Evolutionary conservation across 2,797 vertebrate species (phyloP).

Genomic region (Rhabdophis nuchalis): DNA sequence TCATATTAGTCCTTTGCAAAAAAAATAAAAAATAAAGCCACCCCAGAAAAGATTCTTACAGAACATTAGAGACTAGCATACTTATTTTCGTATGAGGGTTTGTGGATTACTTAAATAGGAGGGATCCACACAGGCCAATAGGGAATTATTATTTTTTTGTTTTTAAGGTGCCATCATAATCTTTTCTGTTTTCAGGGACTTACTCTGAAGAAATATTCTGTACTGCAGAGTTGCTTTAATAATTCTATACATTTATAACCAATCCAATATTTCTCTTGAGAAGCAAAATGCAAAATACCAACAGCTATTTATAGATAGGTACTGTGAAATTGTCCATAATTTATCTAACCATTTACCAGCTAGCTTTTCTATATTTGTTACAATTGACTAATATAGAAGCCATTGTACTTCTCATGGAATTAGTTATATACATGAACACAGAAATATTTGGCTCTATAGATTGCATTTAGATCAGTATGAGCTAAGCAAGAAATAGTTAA

Average conservation of each 20-base stretch:
- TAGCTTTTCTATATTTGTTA: background rate
- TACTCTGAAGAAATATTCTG: background rate
- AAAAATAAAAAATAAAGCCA: background rate
- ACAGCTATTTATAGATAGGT: background rate
- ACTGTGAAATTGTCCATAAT: background rate
- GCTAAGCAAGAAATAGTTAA: background rate
- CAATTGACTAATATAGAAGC: background rate
- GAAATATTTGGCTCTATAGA: background rate
- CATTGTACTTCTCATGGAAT: background rate
- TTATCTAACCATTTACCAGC: background rate
- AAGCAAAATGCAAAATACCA: background rate
- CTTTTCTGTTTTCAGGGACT: background rate
- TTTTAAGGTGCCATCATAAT: background rate
- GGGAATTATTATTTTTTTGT: background rate
- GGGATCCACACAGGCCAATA: background rate
- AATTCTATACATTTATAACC: background rate
- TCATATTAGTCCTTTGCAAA: background rate
- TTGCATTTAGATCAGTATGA: background rate
- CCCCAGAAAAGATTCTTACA: background rate
- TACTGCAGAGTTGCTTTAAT: background rate
- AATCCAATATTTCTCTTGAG: background rate
- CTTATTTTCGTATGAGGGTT: background rate
- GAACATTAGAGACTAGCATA: background rate
- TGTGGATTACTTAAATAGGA: background rate
- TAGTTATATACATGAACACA: background rate